phyloP scores from a whole-genome alignment of 2,888 invertebrate genomes.

The Notodonta ziczac region DNA sequence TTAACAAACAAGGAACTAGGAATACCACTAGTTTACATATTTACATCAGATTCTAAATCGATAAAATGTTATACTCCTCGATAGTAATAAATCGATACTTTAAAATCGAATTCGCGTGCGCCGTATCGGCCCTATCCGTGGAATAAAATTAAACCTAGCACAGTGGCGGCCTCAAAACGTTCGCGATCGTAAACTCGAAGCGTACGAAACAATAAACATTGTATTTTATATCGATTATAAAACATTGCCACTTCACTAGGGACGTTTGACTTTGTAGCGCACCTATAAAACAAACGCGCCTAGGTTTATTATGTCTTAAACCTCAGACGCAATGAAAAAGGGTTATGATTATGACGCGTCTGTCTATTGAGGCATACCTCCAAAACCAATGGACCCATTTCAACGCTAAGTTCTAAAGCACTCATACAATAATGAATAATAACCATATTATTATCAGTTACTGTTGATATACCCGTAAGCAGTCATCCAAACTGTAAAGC shows the following conservation, averaged over 20 bases:
- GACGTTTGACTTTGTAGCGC: constrained; percentile 9
- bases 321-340: too few species aligned
- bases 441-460: too few species aligned
- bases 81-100: constrained; percentile 16
- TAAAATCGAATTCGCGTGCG: constrained; percentile 29
- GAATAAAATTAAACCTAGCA: constrained; percentile 40
- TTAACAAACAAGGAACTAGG: too few species aligned
- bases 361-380: too few species aligned
- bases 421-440: too few species aligned
- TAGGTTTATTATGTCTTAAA: neutral
- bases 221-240: constrained; percentile 26
- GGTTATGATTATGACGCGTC: too few species aligned
- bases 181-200: constrained; percentile 30
- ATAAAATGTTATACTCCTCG: neutral
- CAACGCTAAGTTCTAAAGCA: too few species aligned
- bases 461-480: too few species aligned
- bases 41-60: neutral
- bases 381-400: too few species aligned
- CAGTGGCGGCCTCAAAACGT: constrained; percentile 29
- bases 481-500: too few species aligned
- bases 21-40: too few species aligned
- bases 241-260: constrained; percentile 34
- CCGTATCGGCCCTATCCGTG: constrained; percentile 18
- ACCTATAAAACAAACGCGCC: neutral
- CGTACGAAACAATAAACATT: constrained; percentile 35